Evolutionary conservation across 2,888 invertebrate genomes (phyloP).

Genomic region (Dromius quadrimaculatus): DNA sequence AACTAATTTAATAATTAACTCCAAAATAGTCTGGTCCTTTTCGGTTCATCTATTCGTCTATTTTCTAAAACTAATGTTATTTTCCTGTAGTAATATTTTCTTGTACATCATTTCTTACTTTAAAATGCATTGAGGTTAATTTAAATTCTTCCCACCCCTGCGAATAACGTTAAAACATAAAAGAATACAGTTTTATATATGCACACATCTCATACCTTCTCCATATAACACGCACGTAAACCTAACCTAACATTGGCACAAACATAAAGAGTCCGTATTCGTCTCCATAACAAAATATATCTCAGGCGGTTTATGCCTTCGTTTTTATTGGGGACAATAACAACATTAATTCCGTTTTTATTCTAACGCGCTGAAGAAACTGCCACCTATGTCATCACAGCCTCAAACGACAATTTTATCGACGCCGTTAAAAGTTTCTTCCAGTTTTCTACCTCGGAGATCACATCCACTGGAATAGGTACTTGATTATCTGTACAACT

Average conservation of each 20-base stretch:
- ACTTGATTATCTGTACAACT: conserved; percentile 37
- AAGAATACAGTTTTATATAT: conserved; percentile 48
- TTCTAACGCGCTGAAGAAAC: conserved; percentile 55
- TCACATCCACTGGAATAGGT: neutral
- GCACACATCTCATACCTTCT: conserved; percentile 31
- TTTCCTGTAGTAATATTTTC: neutral
- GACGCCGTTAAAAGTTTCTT: conserved; percentile 28
- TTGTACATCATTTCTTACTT: neutral
- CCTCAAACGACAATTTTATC: conserved; percentile 26
- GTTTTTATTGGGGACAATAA: conserved; percentile 60
- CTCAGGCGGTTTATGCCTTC: conserved; percentile 32
- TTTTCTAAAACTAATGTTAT: neutral
- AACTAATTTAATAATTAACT: too few relatives aligned
- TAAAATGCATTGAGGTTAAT: conserved; percentile 28
- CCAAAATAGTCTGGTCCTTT: too few relatives aligned
- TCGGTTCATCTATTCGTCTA: too few relatives aligned
- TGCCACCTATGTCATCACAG: conserved; percentile 53
- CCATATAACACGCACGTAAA: conserved; percentile 3
- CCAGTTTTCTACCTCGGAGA: too few relatives aligned
- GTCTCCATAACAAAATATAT: conserved; percentile 18
- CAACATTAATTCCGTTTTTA: conserved; percentile 56
- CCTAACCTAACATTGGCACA: conserved; percentile 12
- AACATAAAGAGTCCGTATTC: conserved; percentile 37
- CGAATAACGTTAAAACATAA: conserved; percentile 39
- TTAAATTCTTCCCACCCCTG: conserved; percentile 36